phyloP scores from a whole-genome alignment of 2,888 invertebrate species.

The Dromius quadrimaculatus region DNA sequence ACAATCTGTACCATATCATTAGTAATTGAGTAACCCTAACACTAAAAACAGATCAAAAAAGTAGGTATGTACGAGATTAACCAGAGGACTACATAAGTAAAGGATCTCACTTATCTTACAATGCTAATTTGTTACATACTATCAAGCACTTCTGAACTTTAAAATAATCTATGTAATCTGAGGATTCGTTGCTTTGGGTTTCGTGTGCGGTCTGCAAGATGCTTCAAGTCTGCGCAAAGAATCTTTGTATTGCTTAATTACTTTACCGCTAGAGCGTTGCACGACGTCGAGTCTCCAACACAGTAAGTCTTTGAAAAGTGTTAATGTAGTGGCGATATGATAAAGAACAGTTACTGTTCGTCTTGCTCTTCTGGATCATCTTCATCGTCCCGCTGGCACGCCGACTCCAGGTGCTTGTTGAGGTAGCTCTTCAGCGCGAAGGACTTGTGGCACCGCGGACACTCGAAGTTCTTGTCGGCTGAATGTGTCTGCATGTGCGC shows the following conservation, averaged over 20 bases:
- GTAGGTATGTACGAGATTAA: slow-evolving; percentile 35
- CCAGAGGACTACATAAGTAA: slow-evolving; percentile 37
- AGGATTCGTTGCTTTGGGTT: slow-evolving; percentile 49
- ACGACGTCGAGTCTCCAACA: slow-evolving; percentile 6
- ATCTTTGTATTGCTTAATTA: slow-evolving; percentile 63
- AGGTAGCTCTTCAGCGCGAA: slow-evolving; percentile 96
- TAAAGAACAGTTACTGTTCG: slow-evolving; percentile 8
- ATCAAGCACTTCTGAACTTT: slow-evolving; percentile 16
- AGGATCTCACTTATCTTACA: slow-evolving; percentile 31
- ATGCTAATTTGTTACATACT: slow-evolving; percentile 24
- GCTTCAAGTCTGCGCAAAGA: slow-evolving; percentile 8
- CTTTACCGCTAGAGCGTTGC: slow-evolving; percentile 58
- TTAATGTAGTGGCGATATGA: slow-evolving; percentile 10
- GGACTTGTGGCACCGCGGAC: slow-evolving; percentile 87
- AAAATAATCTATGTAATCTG: slow-evolving; percentile 15
- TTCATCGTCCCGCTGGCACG: slow-evolving; percentile 80
- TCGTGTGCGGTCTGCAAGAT: slow-evolving; percentile 6
- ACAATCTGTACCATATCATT: slow-evolving; percentile 31
- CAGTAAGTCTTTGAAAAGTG: background rate
- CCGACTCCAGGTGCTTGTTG: slow-evolving; percentile 94
- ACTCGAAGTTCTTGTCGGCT: slow-evolving; percentile 89
- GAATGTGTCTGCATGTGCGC: slow-evolving; percentile 98
- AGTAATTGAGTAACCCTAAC: slow-evolving; percentile 43
- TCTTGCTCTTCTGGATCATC: slow-evolving; percentile 60
- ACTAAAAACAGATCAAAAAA: slow-evolving; percentile 49